Evolutionary conservation across 2,888 invertebrate species (phyloP).

Genomic region (Sisyra terminalis): DNA sequence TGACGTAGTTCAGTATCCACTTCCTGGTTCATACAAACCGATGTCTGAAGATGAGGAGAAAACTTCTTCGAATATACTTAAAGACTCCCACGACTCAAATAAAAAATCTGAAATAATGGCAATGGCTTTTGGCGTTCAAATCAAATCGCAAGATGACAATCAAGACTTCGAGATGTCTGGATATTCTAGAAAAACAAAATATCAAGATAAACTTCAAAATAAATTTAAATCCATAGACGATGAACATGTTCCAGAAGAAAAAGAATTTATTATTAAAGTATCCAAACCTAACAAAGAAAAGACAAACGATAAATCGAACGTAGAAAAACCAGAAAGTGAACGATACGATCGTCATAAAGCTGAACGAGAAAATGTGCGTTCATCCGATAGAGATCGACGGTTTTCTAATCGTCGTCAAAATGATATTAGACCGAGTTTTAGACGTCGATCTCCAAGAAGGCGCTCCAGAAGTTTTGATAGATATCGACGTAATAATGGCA

Average conservation of each 20-base stretch:
- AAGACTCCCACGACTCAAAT: slow-evolving; percentile 14
- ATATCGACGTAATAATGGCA: slow-evolving; percentile 9
- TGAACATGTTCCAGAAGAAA: slow-evolving; percentile 6
- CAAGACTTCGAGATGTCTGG: slow-evolving; percentile 23
- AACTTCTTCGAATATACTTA: slow-evolving; percentile 9
- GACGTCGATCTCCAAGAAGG: slow-evolving; percentile 12
- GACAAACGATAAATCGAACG: slow-evolving; percentile 11
- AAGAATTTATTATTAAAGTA: neutral
- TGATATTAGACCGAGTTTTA: slow-evolving; percentile 15
- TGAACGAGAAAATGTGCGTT: slow-evolving; percentile 4
- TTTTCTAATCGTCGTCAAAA: slow-evolving; percentile 14
- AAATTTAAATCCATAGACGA: slow-evolving; percentile 8
- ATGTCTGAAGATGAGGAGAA: slow-evolving; percentile 8
- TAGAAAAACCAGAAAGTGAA: slow-evolving; percentile 10
- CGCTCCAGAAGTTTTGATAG: slow-evolving; percentile 5
- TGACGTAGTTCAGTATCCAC: slow-evolving; percentile 27
- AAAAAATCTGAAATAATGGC: slow-evolving; percentile 34
- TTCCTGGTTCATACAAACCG: slow-evolving; percentile 19
- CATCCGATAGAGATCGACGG: slow-evolving; percentile 13
- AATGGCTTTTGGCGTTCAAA: slow-evolving; percentile 35
- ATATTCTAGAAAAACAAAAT: slow-evolving; percentile 19
- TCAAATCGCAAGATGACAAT: slow-evolving; percentile 25
- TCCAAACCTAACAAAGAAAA: slow-evolving; percentile 10
- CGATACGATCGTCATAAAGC: slow-evolving; percentile 7
- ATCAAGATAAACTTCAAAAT: slow-evolving; percentile 9